These are phyloP conservation scores for Miniopterus natalensis DNA, from an alignment of 2,113 vertebrate genomes.

Conservation along the genomic window DNA sequence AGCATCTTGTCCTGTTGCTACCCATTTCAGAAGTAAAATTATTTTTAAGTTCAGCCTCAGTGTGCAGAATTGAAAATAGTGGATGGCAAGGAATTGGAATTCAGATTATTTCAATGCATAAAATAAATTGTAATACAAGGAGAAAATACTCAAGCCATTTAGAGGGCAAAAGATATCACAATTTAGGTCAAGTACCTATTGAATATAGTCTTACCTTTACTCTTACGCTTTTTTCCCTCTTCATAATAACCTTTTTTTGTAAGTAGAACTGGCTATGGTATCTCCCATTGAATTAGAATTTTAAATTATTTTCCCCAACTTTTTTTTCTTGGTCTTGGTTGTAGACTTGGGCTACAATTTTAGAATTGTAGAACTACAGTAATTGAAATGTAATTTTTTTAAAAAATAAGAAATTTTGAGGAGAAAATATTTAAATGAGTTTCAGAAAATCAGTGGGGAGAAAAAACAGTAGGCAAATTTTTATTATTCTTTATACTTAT, in stretches of 20 bases:
- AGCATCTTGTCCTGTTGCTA: conserved; percentile 82
- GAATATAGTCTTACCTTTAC: conserved; percentile 26
- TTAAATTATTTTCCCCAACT: conserved; percentile 46
- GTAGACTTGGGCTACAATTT: conserved; percentile 33
- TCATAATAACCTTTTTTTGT: neutral
- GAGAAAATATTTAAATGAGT: conserved; percentile 18
- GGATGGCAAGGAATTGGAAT: conserved; percentile 67
- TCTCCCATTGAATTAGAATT: conserved; percentile 54
- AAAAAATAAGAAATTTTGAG: conserved; percentile 11
- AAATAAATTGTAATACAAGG: conserved; percentile 40
- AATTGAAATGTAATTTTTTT: conserved; percentile 41
- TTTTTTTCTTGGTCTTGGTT: conserved; percentile 47
- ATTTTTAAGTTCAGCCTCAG: conserved; percentile 74
- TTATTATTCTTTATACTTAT: neutral
- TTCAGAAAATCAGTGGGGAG: neutral
- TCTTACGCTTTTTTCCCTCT: neutral
- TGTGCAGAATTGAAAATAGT: conserved; percentile 73
- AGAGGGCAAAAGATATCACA: conserved; percentile 25
- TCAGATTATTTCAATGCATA: conserved; percentile 67
- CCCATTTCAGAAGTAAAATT: conserved; percentile 80
- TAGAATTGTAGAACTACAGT: conserved; percentile 30
- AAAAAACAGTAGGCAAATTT: conserved; percentile 17
- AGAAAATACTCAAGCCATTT: conserved; percentile 15
- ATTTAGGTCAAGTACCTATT: conserved; percentile 35
- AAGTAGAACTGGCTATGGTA: conserved; percentile 25